A percentile compares a stretch with the other conserved stretches of the same genome.
Conservation (phyloP, 2,113 vertebrate genomes). For the Cavia porcellus region DNA sequence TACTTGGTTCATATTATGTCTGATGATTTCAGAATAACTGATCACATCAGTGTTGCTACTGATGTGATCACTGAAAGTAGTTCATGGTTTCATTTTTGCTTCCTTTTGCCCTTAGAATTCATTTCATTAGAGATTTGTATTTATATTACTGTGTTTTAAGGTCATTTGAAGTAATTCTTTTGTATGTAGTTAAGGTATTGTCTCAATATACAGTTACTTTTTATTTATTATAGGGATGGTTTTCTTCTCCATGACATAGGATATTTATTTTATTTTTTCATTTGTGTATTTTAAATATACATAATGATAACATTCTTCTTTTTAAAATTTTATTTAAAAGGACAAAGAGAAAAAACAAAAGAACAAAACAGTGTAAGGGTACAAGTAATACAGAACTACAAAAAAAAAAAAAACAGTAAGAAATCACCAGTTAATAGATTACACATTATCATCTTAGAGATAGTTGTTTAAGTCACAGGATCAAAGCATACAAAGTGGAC, state of each 20-base stretch:
- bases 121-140: neutral
- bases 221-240: constrained; percentile 31
- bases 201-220: neutral
- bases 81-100: neutral
- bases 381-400: no score
- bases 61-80: neutral
- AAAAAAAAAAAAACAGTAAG: no score
- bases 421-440: no score
- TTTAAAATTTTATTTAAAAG: no score
- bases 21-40: constrained; percentile 29
- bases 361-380: no score
- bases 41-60: neutral
- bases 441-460: no score
- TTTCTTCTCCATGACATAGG: neutral
- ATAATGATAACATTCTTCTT: no score
- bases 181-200: neutral
- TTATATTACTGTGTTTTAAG: constrained; percentile 44
- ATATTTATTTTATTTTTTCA: no score
- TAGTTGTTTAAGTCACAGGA: no score
- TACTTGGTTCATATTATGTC: neutral
- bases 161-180: neutral
- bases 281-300: no score
- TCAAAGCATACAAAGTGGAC: no score
- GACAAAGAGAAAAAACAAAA: no score
- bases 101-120: constrained; percentile 32